These are phyloP conservation scores for Homarus americanus DNA, from an alignment of 1,140 invertebrate genomes.

Conservation along the genomic window DNA sequence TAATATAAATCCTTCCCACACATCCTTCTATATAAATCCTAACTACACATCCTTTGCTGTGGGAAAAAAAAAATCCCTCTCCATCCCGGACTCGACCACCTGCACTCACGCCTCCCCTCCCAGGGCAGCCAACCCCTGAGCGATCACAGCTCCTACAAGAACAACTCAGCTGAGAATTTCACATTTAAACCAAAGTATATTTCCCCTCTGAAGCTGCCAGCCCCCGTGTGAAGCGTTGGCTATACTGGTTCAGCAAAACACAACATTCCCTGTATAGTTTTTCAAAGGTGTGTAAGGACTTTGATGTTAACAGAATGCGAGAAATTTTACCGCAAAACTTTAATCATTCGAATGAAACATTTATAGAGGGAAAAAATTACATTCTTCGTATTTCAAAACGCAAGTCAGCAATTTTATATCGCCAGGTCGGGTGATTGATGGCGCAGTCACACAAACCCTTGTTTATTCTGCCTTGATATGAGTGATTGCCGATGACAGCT, in stretches of 20 bases:
- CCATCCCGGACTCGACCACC: too few species aligned
- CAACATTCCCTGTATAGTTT: not conserved
- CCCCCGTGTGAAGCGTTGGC: not conserved
- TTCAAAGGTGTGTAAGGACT: not conserved
- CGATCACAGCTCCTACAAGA: too few species aligned
- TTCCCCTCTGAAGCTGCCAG: not conserved
- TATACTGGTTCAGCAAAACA: not conserved
- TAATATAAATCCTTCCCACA: too few species aligned
- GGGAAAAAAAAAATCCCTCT: too few species aligned
- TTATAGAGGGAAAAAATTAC: not conserved
- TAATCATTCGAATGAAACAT: not conserved
- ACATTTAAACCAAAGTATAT: not conserved
- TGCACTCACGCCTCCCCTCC: too few species aligned
- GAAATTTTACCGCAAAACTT: not conserved
- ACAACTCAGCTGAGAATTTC: not conserved
- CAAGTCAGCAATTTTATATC: not conserved
- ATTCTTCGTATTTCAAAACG: not conserved
- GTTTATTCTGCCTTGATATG: slow-evolving; percentile 8
- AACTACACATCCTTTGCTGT: too few species aligned
- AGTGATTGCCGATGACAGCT: not conserved
- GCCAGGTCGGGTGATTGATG: not conserved
- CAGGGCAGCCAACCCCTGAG: too few species aligned
- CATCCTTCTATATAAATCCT: too few species aligned
- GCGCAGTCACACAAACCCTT: not conserved
- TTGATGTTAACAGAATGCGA: not conserved